Conservation (phyloP, 2,888 invertebrate species). For the Hemaris fuciformis region DNA sequence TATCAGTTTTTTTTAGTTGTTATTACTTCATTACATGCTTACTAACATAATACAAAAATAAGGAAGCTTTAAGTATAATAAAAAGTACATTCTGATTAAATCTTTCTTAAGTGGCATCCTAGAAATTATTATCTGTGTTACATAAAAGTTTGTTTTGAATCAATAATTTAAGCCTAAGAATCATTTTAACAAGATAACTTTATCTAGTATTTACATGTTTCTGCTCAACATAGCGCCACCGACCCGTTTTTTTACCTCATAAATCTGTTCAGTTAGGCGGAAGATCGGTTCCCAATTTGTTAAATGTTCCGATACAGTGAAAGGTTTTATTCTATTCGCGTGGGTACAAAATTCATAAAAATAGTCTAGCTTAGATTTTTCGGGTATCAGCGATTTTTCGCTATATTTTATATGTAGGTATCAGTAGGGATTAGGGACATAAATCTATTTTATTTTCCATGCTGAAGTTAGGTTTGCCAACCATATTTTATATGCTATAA, state of each 20-base stretch:
- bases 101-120: too few relatives aligned
- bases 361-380: background rate
- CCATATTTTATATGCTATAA: too few relatives aligned
- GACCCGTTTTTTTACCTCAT: background rate
- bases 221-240: background rate
- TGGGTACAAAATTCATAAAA: background rate
- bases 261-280: constrained; percentile 9
- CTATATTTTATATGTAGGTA: background rate
- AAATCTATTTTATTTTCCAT: background rate
- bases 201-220: background rate
- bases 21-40: too few relatives aligned
- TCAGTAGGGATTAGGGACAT: background rate
- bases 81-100: too few relatives aligned
- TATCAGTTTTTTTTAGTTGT: too few relatives aligned
- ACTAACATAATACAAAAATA: too few relatives aligned
- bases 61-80: too few relatives aligned
- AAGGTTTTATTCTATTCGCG: constrained; percentile 8
- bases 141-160: background rate
- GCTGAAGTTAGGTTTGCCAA: too few relatives aligned
- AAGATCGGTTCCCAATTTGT: constrained; percentile 12
- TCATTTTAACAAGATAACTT: background rate
- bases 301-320: constrained; percentile 3
- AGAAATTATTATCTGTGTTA: too few relatives aligned
- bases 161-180: background rate
- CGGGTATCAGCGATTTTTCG: background rate